A percentile compares a stretch with the other conserved stretches of the same genome.
phyloP scores from a whole-genome alignment of 1,140 invertebrate species.

The Drosophila bipectinata region DNA sequence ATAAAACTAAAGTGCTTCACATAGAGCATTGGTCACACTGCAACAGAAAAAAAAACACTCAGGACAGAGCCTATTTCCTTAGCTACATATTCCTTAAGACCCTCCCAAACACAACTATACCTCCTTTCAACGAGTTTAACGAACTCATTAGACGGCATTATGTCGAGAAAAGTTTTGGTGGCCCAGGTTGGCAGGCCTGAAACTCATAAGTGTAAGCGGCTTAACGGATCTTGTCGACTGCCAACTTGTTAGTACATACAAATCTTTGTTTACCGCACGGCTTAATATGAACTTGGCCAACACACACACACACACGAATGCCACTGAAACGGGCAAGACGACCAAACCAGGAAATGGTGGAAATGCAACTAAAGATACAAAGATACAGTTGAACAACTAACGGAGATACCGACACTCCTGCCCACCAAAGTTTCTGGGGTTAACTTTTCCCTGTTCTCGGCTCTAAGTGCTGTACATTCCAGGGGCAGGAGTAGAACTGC shows the following conservation, averaged over 20 bases:
- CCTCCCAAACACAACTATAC: slow-evolving; percentile 6
- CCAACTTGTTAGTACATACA: slow-evolving; percentile 35
- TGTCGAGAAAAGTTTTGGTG: slow-evolving; percentile 11
- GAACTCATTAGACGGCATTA: slow-evolving; percentile 62
- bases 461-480: too few species aligned
- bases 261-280: slow-evolving; percentile 42
- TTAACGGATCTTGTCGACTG: slow-evolving; percentile 43
- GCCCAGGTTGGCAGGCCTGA: slow-evolving; percentile 41
- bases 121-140: slow-evolving; percentile 5
- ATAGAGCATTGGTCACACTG: too few species aligned
- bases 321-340: slow-evolving; percentile 1
- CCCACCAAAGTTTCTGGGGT: slow-evolving; percentile 7
- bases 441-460: background rate
- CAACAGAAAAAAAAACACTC: too few species aligned
- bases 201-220: slow-evolving; percentile 69
- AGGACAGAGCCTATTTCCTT: too few species aligned
- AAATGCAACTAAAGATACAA: slow-evolving; percentile 3
- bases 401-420: slow-evolving; percentile 23
- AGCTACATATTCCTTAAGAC: too few species aligned
- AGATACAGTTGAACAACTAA: slow-evolving; percentile 37
- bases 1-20: too few species aligned
- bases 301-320: slow-evolving; percentile 1
- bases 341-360: background rate
- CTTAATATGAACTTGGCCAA: slow-evolving; percentile 40
- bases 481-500: slow-evolving; percentile 18